Conservation (phyloP, 2,113 vertebrate species). For the Upupa epops region DNA sequence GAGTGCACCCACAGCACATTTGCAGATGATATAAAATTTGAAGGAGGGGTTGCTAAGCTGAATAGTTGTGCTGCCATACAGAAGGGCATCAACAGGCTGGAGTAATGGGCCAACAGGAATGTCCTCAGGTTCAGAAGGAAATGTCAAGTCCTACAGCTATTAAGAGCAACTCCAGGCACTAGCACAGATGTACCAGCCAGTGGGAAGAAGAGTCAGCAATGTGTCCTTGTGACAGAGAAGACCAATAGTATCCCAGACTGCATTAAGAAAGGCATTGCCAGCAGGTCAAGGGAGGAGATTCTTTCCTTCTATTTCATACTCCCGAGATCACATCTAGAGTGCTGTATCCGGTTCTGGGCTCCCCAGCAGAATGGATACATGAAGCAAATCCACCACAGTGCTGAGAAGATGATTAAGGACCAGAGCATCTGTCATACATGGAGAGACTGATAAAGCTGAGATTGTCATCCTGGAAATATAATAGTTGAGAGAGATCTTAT, state of each 20-base stretch:
- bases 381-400: neutral
- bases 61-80: neutral
- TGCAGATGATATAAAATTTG: neutral
- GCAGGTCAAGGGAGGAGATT: neutral
- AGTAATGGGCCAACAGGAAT: neutral
- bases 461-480: neutral
- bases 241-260: neutral
- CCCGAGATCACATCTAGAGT: neutral
- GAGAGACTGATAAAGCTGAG: neutral
- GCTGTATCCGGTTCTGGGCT: neutral
- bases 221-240: neutral
- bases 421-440: neutral
- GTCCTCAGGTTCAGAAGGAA: neutral
- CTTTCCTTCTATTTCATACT: neutral
- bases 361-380: neutral
- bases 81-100: neutral
- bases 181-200: neutral
- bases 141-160: neutral
- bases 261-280: neutral
- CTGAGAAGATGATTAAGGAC: neutral
- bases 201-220: neutral
- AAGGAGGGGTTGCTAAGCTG: neutral
- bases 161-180: neutral
- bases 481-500: neutral
- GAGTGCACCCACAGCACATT: rapidly evolving